Evolutionary conservation across 2,113 vertebrate species (phyloP), one percentile per base, ranked within the genome.

Genomic region (Oxyura jamaicensis): DNA sequence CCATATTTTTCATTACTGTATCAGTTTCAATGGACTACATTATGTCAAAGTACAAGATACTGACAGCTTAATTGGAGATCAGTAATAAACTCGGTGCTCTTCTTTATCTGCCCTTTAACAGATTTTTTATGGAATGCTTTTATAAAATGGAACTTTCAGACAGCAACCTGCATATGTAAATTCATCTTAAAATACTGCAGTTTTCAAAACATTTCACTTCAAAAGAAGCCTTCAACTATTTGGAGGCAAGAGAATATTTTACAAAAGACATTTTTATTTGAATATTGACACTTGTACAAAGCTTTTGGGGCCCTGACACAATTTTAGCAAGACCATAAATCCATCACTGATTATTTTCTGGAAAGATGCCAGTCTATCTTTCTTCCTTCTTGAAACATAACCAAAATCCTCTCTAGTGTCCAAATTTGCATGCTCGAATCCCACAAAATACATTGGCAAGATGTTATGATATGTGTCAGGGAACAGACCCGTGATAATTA

Each of bases 201-300:
- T 58, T 90, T 85, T 77, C 31, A 46, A 79, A 53, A 63, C 1
- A 29, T 44, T 69, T 41, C 8, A 83, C 87, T 83, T 95, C 63
- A 91, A 86, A 83, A 84, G 42, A 82, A 81, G 13, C 41, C 85
- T 96, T 97, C 85, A 95, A 79, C 82, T 97, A 93, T 96, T 85
- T 96, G 94, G 97, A 95, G 78, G 94, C 90, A 97, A 96, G 93
- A 95, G 26, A 94, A 97, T 96, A n/a, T 28, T 72, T 96, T 83
- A 96, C 62, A 95, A 95, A 96, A 94, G 74, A 39, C 77, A 82
- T 90, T 96, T 97, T 96, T 31, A 58, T 66, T 86, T 86, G 3
- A 81, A 75, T 82, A 84, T 53, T 88, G 62, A 81, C 35, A 33
- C 13, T 82, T n/a, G 8, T 36, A 60, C 18, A 72, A 55, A 91